phyloP scores from a whole-genome alignment of 1,140 invertebrate species.

The Mizuhopecten yessoensis region DNA sequence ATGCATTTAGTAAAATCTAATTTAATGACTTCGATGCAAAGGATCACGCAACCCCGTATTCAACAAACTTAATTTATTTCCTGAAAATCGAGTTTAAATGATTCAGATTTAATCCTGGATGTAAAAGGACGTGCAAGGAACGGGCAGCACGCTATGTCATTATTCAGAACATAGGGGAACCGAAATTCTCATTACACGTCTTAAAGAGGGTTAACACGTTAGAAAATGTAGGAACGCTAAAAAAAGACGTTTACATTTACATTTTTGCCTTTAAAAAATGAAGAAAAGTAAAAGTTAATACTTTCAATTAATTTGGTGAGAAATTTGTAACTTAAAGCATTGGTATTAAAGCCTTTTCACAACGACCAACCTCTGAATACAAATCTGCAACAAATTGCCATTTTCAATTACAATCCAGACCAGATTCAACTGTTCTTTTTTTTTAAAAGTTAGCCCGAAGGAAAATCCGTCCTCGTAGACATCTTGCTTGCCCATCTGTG shows the following conservation, averaged over 20 bases:
- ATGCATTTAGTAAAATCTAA: background rate
- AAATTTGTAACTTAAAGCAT: background rate
- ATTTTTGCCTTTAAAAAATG: background rate
- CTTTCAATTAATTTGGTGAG: background rate
- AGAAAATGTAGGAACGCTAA: background rate
- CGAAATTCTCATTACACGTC: background rate
- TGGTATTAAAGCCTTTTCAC: background rate
- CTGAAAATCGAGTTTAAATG: slow-evolving; percentile 21
- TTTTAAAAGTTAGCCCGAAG: background rate
- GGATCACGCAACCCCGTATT: slow-evolving; percentile 22
- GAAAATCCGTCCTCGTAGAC: background rate
- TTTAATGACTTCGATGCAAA: slow-evolving; percentile 11
- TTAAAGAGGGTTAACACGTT: background rate
- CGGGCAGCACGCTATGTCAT: background rate
- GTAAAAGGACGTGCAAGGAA: background rate
- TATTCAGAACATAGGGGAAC: background rate
- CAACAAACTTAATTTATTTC: slow-evolving; percentile 14
- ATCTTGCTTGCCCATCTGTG: background rate
- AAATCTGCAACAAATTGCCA: background rate
- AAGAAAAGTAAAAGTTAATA: background rate
- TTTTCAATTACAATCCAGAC: background rate
- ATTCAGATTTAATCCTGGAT: background rate
- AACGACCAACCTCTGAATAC: background rate
- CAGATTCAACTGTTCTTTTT: background rate
- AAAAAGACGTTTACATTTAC: background rate